These are phyloP conservation scores for Xenentodon cancila DNA, from an alignment of 2,797 vertebrate species.

Conservation along the genomic window DNA sequence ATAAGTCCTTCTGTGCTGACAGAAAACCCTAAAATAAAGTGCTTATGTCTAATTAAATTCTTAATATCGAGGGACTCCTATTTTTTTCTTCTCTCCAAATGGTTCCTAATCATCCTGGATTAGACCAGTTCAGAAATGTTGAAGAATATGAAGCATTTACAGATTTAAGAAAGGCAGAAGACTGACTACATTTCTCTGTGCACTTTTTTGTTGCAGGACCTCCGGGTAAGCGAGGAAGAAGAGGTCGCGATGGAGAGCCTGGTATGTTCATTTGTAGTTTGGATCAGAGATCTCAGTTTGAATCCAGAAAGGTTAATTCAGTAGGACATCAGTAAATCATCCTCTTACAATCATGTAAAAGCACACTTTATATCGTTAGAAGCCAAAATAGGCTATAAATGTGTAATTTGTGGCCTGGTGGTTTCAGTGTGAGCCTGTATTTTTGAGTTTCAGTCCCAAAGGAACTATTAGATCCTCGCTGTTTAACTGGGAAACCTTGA, in stretches of 20 bases:
- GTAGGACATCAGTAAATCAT: constrained; percentile 58
- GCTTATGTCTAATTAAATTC: constrained; percentile 41
- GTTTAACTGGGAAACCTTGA: constrained; percentile 13
- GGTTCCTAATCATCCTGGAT: constrained; percentile 31
- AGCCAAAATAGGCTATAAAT: constrained; percentile 63
- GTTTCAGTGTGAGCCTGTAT: constrained; percentile 37
- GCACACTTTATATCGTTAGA: constrained; percentile 60
- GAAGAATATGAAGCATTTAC: constrained; percentile 29
- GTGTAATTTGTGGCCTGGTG: constrained; percentile 69
- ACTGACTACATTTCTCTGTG: constrained; percentile 37
- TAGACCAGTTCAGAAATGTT: constrained; percentile 24
- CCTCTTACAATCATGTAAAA: constrained; percentile 60
- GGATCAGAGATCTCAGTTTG: constrained; percentile 33
- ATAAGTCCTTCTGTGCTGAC: constrained; percentile 46
- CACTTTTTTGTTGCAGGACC: constrained; percentile 85
- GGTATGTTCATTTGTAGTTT: constrained; percentile 83
- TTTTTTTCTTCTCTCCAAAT: constrained; percentile 40
- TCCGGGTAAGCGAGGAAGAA: constrained; percentile 96
- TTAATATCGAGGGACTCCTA: constrained; percentile 40
- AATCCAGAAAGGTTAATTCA: constrained; percentile 57
- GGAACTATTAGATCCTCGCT: constrained; percentile 37
- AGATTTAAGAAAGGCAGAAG: constrained; percentile 26
- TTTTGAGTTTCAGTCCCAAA: constrained; percentile 42
- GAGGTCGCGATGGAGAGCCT: constrained; percentile 94
- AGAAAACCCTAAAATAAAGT: constrained; percentile 17